A percentile compares a stretch with the other conserved stretches of the same genome.
phyloP scores from a whole-genome alignment of 2,113 vertebrate species.

The Eurypyga helias region DNA sequence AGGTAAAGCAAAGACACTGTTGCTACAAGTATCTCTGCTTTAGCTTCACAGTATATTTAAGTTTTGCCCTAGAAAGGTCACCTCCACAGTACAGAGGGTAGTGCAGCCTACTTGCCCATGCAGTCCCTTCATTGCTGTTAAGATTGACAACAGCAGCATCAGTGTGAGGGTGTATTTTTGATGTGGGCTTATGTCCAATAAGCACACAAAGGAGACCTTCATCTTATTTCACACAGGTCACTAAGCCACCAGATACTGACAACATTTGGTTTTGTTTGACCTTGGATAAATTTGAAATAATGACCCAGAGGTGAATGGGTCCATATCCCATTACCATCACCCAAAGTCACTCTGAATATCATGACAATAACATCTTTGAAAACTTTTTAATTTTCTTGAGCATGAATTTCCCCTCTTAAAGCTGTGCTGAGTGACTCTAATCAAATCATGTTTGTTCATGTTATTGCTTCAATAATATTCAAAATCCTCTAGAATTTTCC shows the following conservation, averaged over 20 bases:
- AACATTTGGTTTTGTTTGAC: background rate
- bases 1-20: background rate
- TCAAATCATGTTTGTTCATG: constrained; percentile 1
- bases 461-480: constrained; percentile 24
- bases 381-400: background rate
- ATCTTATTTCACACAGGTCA: background rate
- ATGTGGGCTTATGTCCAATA: background rate
- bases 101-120: background rate
- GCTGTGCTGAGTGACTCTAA: constrained; percentile 8
- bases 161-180: background rate
- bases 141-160: background rate
- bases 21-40: background rate
- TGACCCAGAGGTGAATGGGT: background rate
- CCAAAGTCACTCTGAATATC: background rate
- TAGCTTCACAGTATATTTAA: background rate
- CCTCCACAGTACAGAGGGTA: background rate
- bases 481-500: constrained; percentile 9
- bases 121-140: background rate
- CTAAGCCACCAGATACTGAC: background rate
- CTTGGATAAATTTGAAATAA: constrained; percentile 9
- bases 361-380: constrained; percentile 28
- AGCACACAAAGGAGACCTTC: background rate
- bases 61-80: background rate
- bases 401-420: constrained; percentile 27
- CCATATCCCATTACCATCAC: background rate